Conservation (phyloP, 2,888 invertebrate genomes). For the Cataglyphis cursor region DNA sequence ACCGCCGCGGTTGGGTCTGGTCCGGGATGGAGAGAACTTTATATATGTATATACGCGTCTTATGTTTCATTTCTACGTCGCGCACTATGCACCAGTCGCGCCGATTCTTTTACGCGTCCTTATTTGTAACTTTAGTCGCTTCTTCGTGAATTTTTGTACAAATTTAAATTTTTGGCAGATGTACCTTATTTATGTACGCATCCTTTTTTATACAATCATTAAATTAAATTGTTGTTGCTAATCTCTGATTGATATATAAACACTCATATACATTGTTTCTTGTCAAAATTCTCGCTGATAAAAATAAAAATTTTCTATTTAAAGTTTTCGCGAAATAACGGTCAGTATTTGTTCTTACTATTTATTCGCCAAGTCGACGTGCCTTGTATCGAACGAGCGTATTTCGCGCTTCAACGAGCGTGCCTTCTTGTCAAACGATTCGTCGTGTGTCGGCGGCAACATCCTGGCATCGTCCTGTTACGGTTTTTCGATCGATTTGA, state of each 20-base stretch:
- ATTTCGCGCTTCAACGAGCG: constrained; percentile 41
- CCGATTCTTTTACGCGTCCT: not conserved
- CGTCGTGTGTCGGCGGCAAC: constrained; percentile 18
- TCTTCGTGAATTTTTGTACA: not conserved
- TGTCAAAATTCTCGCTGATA: not conserved
- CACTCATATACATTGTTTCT: not conserved
- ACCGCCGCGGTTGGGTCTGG: constrained; percentile 30
- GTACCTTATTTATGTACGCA: not conserved
- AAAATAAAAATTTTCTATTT: not conserved
- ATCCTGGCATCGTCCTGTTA: constrained; percentile 16
- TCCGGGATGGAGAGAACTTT: constrained; percentile 14
- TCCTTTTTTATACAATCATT: not conserved
- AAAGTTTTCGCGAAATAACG: not conserved
- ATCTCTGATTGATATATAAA: not conserved
- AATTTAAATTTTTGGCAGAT: not conserved
- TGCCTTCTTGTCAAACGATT: constrained; percentile 30
- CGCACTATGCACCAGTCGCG: not conserved
- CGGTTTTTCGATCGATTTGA: constrained; percentile 29
- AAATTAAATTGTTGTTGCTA: not conserved
- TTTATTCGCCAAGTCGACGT: constrained; percentile 9
- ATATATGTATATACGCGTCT: not conserved
- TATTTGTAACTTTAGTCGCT: not conserved
- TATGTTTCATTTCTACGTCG: not conserved
- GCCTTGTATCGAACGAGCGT: constrained; percentile 7
- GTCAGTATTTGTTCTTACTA: constrained; percentile 12